Conservation (phyloP, 2,888 invertebrate genomes). For the Brachypterus glaber region DNA sequence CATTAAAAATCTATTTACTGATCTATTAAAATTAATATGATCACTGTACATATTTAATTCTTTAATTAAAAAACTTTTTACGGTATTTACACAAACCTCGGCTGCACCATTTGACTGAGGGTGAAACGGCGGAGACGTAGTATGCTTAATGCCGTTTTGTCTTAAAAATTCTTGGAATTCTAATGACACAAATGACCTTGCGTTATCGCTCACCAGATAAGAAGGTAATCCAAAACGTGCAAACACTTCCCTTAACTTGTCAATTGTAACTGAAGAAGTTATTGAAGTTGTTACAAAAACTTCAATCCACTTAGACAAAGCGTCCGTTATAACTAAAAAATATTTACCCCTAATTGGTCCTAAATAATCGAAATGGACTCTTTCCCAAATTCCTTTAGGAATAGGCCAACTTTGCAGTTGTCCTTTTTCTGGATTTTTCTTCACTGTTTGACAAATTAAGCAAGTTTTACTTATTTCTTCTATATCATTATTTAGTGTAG, state of each 20-base stretch:
- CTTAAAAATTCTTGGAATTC: slow-evolving; percentile 12
- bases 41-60: too few relatives aligned
- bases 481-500: too few relatives aligned
- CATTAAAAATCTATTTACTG: too few relatives aligned
- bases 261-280: slow-evolving; percentile 3
- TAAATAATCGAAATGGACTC: slow-evolving; percentile 39
- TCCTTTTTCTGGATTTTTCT: too few relatives aligned
- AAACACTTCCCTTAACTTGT: not conserved
- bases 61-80: too few relatives aligned
- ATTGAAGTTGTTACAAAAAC: slow-evolving; percentile 13
- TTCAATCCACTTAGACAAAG: slow-evolving; percentile 5
- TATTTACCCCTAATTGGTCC: slow-evolving; percentile 19
- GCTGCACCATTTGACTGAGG: slow-evolving; percentile 11
- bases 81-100: slow-evolving; percentile 9
- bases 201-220: not conserved
- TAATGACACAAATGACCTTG: slow-evolving; percentile 3
- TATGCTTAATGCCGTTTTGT: slow-evolving; percentile 10
- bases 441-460: slow-evolving; percentile 24
- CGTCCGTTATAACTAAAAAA: slow-evolving; percentile 13
- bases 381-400: slow-evolving; percentile 29
- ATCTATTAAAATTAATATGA: too few relatives aligned
- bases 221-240: not conserved
- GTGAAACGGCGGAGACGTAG: slow-evolving; percentile 7
- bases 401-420: slow-evolving; percentile 17
- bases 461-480: too few relatives aligned